These are phyloP conservation scores for Numenius phaeopus DNA, from an alignment of 2,797 vertebrate species.

Conservation along the genomic window DNA sequence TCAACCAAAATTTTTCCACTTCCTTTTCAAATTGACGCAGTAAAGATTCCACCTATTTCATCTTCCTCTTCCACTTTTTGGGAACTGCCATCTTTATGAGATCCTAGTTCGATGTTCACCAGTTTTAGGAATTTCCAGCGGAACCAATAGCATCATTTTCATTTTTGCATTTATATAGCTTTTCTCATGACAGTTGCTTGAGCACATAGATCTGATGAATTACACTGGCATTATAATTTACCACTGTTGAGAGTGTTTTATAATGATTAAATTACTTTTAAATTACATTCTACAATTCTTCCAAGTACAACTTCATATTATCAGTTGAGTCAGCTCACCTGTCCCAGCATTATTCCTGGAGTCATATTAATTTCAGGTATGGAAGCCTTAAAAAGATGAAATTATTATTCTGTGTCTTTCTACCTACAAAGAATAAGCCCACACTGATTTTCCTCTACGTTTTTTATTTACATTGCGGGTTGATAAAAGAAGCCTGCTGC, in stretches of 20 bases:
- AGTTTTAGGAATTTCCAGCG: background rate
- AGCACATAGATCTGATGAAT: background rate
- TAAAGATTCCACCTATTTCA: background rate
- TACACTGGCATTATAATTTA: background rate
- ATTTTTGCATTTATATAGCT: background rate
- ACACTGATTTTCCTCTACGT: background rate
- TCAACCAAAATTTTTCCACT: background rate
- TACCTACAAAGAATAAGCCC: background rate
- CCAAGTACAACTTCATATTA: background rate
- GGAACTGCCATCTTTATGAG: background rate
- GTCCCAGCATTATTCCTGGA: background rate
- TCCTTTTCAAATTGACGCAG: background rate
- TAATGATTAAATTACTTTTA: background rate
- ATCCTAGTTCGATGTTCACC: background rate
- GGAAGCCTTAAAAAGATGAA: background rate
- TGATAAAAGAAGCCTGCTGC: background rate
- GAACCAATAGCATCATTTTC: background rate
- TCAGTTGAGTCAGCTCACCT: background rate
- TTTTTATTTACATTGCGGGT: background rate
- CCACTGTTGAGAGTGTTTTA: background rate
- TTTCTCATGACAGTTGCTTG: background rate
- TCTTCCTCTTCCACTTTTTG: background rate
- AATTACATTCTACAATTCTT: background rate
- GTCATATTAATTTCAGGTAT: background rate
- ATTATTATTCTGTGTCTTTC: background rate